These are phyloP conservation scores for Lepidurus apus DNA, from an alignment of 1,140 invertebrate genomes.

Conservation along the genomic window DNA sequence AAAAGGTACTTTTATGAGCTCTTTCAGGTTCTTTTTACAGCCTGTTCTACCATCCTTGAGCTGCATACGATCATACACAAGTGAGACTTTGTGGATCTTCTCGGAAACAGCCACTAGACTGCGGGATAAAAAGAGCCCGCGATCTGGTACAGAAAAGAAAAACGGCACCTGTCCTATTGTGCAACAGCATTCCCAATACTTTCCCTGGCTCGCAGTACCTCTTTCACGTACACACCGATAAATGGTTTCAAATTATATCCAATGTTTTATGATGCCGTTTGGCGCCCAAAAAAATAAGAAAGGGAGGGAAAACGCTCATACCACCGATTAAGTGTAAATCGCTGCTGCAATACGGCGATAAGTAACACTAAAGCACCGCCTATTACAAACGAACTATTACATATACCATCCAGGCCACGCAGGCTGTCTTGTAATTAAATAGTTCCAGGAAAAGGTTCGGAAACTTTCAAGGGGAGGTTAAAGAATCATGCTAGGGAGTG, in stretches of 20 bases:
- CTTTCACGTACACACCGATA: neutral
- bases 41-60: neutral
- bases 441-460: neutral
- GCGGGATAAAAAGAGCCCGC: neutral
- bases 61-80: neutral
- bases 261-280: no score
- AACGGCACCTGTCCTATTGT: neutral
- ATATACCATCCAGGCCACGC: neutral
- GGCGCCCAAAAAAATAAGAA: no score
- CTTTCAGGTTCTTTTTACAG: slow-evolving; percentile 12
- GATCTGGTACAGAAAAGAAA: neutral
- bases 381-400: neutral
- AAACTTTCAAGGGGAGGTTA: neutral
- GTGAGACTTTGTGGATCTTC: neutral
- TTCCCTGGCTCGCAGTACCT: neutral
- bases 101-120: neutral
- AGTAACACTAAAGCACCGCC: neutral
- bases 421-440: neutral
- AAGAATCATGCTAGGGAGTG: neutral
- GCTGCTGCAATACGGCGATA: no score
- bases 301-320: no score
- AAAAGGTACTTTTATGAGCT: slow-evolving; percentile 15
- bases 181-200: neutral
- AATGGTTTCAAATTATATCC: neutral
- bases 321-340: no score